Percentiles rank a stretch among this genome's conserved stretches.
Evolutionary conservation across 2,888 invertebrate species (phyloP).

Genomic region (Rhamnusium bicolor): DNA sequence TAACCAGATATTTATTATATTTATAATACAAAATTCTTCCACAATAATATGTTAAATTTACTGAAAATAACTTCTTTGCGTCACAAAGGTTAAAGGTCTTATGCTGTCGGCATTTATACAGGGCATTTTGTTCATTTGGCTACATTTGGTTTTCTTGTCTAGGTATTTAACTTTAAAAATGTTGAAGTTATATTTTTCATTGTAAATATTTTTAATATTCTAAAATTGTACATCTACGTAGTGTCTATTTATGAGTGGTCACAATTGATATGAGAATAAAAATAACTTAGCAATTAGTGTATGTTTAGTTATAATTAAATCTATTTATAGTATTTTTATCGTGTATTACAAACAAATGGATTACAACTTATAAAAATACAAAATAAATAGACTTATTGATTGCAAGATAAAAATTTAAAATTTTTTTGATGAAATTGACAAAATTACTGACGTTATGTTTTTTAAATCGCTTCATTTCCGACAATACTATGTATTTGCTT

Average conservation of each 20-base stretch:
- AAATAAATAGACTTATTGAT: neutral
- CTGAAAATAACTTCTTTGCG: slow-evolving; percentile 33
- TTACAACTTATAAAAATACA: neutral
- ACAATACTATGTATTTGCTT: neutral
- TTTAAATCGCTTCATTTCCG: neutral
- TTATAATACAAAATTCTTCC: neutral
- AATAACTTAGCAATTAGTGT: neutral
- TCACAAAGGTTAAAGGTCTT: slow-evolving; percentile 30
- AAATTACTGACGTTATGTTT: neutral
- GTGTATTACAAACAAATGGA: neutral
- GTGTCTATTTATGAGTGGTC: neutral
- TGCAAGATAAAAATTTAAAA: neutral
- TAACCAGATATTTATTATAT: too few species aligned
- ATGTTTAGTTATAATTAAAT: neutral
- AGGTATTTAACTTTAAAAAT: neutral
- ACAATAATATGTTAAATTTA: slow-evolving; percentile 12
- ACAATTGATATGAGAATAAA: neutral
- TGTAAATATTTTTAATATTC: too few species aligned
- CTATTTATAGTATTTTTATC: neutral
- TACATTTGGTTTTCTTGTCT: neutral
- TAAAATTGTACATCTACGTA: too few species aligned
- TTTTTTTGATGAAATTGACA: neutral
- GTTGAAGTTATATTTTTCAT: too few species aligned
- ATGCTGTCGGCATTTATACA: neutral
- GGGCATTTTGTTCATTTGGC: neutral